Evolutionary conservation across 2,888 invertebrate species (phyloP).

Genomic region (Agrilus biguttatus): DNA sequence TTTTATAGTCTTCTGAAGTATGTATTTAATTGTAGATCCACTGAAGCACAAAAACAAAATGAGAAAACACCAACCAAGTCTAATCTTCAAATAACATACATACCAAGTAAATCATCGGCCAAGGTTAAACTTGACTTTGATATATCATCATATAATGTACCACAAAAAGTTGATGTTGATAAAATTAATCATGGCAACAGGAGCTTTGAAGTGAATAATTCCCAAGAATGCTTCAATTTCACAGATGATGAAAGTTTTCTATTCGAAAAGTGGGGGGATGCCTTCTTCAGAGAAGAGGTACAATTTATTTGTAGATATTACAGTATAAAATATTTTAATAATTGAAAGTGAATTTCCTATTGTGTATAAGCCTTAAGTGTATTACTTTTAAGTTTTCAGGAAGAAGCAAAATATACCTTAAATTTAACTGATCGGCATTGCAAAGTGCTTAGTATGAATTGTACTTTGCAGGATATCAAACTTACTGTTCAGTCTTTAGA

Average conservation of each 20-base stretch:
- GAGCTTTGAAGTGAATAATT: no score
- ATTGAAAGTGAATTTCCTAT: no score
- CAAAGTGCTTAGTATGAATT: constrained; percentile 14
- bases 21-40: constrained; percentile 12
- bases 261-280: not conserved
- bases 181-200: no score
- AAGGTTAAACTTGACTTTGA: constrained; percentile 19
- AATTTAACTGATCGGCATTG: constrained; percentile 27
- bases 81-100: no score
- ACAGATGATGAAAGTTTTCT: no score
- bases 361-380: not conserved
- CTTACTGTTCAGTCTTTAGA: constrained; percentile 12
- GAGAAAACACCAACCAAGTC: constrained; percentile 22
- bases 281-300: not conserved
- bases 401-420: constrained; percentile 12
- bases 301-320: not conserved
- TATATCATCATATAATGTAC: no score
- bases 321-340: no score
- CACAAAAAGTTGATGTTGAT: no score
- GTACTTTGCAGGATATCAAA: constrained; percentile 2
- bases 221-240: no score
- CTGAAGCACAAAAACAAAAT: constrained; percentile 17
- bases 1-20: not conserved
- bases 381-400: not conserved
- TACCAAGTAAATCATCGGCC: no score